Evolutionary conservation across 2,888 invertebrate species (phyloP).

Genomic region (Atherix ibis): DNA sequence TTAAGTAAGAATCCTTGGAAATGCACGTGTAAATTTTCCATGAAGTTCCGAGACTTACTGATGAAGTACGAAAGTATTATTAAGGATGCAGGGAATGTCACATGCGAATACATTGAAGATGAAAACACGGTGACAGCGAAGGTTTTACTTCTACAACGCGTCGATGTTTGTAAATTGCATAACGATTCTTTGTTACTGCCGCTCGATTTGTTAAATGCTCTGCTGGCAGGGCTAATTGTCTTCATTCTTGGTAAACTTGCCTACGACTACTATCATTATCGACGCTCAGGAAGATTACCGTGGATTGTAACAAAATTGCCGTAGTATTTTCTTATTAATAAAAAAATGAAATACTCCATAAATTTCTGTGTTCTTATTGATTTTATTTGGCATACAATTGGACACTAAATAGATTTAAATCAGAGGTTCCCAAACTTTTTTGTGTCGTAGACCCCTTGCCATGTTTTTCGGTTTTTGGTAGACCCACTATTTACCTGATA

Average conservation of each 20-base stretch:
- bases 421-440: no score
- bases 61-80: conserved; percentile 54
- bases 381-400: no score
- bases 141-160: conserved; percentile 51
- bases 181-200: conserved; percentile 43
- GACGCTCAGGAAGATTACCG: conserved; percentile 61
- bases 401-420: no score
- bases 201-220: conserved; percentile 56
- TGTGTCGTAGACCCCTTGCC: no score
- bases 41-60: conserved; percentile 54
- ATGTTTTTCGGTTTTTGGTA: no score
- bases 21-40: conserved; percentile 67
- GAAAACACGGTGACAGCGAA: conserved; percentile 36
- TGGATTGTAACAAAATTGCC: conserved; percentile 74
- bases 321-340: conserved; percentile 24
- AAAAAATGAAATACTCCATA: no score
- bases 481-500: no score
- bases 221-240: conserved; percentile 49
- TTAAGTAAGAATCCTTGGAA: conserved; percentile 68
- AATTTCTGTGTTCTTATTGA: no score
- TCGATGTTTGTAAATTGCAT: conserved; percentile 47
- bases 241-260: conserved; percentile 56
- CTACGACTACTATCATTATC: conserved; percentile 70
- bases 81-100: conserved; percentile 50
- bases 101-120: conserved; percentile 46